These are phyloP conservation scores for Sparus aurata DNA, from an alignment of 2,797 vertebrate genomes.

Conservation along the genomic window DNA sequence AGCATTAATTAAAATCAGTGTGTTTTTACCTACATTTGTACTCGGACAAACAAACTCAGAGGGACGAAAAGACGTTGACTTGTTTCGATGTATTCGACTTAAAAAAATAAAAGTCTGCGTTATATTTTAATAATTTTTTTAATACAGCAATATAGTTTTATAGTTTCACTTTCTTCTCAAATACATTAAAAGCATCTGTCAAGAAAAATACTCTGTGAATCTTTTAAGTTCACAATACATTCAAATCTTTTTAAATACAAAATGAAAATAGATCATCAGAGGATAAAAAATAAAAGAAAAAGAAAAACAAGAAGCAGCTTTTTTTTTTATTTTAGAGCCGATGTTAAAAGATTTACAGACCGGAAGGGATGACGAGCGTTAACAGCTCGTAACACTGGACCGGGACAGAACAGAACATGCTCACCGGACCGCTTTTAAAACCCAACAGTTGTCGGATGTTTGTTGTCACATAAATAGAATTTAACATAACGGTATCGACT, in stretches of 20 bases:
- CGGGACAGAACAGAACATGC: slow-evolving; percentile 61
- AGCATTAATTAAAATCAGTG: background rate
- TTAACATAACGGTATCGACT: slow-evolving; percentile 44
- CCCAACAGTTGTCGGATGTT: slow-evolving; percentile 22
- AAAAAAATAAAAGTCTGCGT: slow-evolving; percentile 15
- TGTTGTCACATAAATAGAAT: slow-evolving; percentile 48
- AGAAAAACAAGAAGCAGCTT: slow-evolving; percentile 14
- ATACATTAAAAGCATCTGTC: slow-evolving; percentile 78
- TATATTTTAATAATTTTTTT: slow-evolving; percentile 55
- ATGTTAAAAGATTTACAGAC: slow-evolving; percentile 34
- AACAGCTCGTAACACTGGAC: slow-evolving; percentile 46
- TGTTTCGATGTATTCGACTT: background rate
- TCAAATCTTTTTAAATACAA: slow-evolving; percentile 79
- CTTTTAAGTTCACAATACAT: slow-evolving; percentile 72
- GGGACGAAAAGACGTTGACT: background rate
- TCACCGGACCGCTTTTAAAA: slow-evolving; percentile 53
- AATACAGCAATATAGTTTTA: slow-evolving; percentile 75
- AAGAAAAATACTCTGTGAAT: slow-evolving; percentile 78
- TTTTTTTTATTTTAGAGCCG: slow-evolving; percentile 1
- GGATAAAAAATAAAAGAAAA: slow-evolving; percentile 46
- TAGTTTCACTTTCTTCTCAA: slow-evolving; percentile 57
- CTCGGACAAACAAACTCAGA: slow-evolving; percentile 23
- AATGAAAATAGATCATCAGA: slow-evolving; percentile 69
- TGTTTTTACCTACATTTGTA: slow-evolving; percentile 66
- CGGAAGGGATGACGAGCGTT: background rate